Conservation (phyloP, 2,888 invertebrate species). For the Ichneumoninae sp. region DNA sequence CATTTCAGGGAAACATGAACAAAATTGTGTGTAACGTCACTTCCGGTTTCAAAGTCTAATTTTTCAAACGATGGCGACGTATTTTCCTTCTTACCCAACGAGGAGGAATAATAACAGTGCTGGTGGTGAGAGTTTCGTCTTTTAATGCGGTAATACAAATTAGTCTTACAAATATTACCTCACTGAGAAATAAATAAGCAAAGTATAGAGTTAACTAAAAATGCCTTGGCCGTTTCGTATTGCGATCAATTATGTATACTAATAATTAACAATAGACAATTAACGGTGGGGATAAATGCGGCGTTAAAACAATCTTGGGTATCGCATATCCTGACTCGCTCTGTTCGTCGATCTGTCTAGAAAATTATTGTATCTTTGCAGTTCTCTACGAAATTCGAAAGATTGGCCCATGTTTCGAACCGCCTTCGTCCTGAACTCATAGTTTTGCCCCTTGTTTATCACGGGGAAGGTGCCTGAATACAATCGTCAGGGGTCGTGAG, state of each 20-base stretch:
- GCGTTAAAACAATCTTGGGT: conserved; percentile 14
- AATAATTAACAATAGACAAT: neutral
- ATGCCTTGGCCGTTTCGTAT: conserved; percentile 29
- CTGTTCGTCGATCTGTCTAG: neutral
- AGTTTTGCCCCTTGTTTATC: neutral
- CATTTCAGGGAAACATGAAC: no score
- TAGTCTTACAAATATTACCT: conserved; percentile 48
- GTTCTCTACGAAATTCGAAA: conserved; percentile 14
- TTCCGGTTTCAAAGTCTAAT: no score
- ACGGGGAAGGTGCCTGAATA: conserved; percentile 25
- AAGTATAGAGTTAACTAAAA: conserved; percentile 41
- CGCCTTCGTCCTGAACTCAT: neutral
- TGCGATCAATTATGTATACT: neutral
- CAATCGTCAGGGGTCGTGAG: neutral
- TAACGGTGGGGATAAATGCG: neutral
- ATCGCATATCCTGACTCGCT: conserved; percentile 21
- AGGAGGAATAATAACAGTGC: conserved; percentile 11
- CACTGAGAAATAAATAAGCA: conserved; percentile 61
- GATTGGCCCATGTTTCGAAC: conserved; percentile 8
- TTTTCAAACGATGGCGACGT: neutral
- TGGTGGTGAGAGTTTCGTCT: conserved; percentile 5
- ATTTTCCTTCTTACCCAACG: neutral
- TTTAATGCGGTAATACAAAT: conserved; percentile 52
- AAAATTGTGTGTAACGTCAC: no score
- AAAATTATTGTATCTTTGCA: conserved; percentile 8